These are phyloP conservation scores for Hypercompe scribonia DNA, from an alignment of 2,888 invertebrate species.

Conservation along the genomic window DNA sequence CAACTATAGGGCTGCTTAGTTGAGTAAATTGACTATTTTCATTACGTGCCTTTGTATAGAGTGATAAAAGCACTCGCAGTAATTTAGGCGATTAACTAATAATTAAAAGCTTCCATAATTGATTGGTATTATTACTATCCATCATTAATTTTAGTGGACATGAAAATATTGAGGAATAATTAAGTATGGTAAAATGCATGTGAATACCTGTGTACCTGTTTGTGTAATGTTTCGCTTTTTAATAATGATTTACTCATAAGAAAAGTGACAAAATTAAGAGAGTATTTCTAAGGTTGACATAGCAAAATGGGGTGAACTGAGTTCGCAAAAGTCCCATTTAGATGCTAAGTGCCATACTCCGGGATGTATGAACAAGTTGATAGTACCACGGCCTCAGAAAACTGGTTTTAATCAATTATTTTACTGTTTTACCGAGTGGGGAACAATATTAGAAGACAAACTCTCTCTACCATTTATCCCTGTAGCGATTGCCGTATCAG, in stretches of 20 bases:
- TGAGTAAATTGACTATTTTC: background rate
- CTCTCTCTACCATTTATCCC: no score
- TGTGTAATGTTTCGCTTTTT: conserved; percentile 4
- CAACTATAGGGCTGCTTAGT: background rate
- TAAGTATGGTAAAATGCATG: background rate
- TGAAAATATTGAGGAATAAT: background rate
- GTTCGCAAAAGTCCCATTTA: background rate
- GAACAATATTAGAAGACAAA: no score
- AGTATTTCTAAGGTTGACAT: background rate
- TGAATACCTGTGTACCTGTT: conserved; percentile 11
- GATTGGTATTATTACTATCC: background rate
- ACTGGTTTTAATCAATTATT: no score
- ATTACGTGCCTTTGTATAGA: background rate
- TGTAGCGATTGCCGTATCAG: no score
- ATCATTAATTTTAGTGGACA: background rate
- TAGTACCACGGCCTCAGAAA: no score
- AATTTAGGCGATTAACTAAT: background rate
- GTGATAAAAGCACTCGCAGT: background rate
- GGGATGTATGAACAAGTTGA: no score
- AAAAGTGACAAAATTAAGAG: background rate
- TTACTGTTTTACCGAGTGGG: no score
- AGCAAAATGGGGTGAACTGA: background rate
- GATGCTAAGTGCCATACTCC: background rate
- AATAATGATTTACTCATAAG: conserved; percentile 6
- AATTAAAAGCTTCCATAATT: background rate